These are phyloP conservation scores for Drosophila recens DNA, from an alignment of 2,888 invertebrate genomes.

Conservation along the genomic window DNA sequence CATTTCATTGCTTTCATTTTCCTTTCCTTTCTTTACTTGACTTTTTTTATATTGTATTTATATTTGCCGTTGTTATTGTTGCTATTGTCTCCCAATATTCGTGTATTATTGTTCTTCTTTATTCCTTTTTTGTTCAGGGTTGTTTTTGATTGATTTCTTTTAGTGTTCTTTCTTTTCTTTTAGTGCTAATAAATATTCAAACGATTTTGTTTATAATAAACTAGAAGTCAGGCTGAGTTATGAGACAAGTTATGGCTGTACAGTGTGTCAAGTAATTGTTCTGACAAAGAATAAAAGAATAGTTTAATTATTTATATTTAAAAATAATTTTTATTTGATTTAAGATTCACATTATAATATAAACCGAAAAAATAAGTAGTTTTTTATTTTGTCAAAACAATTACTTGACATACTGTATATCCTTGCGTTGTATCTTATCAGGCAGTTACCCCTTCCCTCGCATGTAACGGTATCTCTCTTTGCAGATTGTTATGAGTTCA, in stretches of 20 bases:
- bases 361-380: no score
- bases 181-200: slow-evolving; percentile 69
- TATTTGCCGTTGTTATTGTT: slow-evolving; percentile 31
- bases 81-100: slow-evolving; percentile 16
- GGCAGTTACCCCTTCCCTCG: no score
- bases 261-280: background rate
- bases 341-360: no score
- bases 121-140: slow-evolving; percentile 43
- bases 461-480: slow-evolving; percentile 6
- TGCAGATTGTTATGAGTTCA: slow-evolving; percentile 28
- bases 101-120: slow-evolving; percentile 14
- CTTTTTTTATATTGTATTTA: slow-evolving; percentile 15
- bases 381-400: background rate
- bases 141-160: slow-evolving; percentile 69
- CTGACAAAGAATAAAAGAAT: background rate
- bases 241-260: slow-evolving; percentile 1
- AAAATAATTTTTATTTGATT: no score
- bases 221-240: slow-evolving; percentile 41
- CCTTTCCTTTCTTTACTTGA: background rate
- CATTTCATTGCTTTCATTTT: slow-evolving; percentile 30
- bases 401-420: background rate
- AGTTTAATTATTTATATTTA: no score
- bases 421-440: slow-evolving; percentile 33
- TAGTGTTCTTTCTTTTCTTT: slow-evolving; percentile 22
- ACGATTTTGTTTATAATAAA: slow-evolving; percentile 77